Base-by-base conservation (phyloP, 2,113 vertebrate species). In the Bufo bufo region DNA sequence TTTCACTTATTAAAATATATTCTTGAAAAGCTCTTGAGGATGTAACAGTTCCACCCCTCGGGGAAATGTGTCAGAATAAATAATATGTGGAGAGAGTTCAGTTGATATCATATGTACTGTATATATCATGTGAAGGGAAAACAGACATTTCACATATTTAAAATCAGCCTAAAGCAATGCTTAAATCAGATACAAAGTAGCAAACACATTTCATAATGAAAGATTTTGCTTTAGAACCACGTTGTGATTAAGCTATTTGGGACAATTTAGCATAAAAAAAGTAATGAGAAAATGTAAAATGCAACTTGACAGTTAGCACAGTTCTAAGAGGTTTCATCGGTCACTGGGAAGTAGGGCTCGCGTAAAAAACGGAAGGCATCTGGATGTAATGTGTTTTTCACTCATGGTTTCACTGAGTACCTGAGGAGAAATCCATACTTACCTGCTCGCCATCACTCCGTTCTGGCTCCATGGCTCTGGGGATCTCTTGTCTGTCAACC, bases 1-100 rank as follows among this genome's bases (percentile, higher is more conserved):
- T 85, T 59, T 74, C 63, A 74, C 66, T 74, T 85, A 85, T 85
- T 85, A 66, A 85, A 85, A 85, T 85, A 63, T 85, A 85, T 85
- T 85, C 83, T 85, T 56, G 83, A 85, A 85, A 74, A 74, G 83
- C 83, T 74, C 69, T 85, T 45, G 81, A 83, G 72, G 83, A 85
- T 74, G 83, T 75, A 45, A 72, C 83, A 72, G 50, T 74, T 72
- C 23, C 17, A 20, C 69, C 69, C 52, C 52, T 85, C 33, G 45
- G 69, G 69, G 66, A 58, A 45, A 85, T 85, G 61, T 83, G 83
- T 85, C 83, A 85, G 69, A 56, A 56, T 74, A 85, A 74, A 75
- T 85, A 75, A 85, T 74, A 59, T 71, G 33, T 74, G 43, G 11
- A 66, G 33, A 52, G 50, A 56, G 54, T 85, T 74, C 43, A 74